phyloP scores from a whole-genome alignment of 2,113 vertebrate species.

The Erpornis zantholeuca region DNA sequence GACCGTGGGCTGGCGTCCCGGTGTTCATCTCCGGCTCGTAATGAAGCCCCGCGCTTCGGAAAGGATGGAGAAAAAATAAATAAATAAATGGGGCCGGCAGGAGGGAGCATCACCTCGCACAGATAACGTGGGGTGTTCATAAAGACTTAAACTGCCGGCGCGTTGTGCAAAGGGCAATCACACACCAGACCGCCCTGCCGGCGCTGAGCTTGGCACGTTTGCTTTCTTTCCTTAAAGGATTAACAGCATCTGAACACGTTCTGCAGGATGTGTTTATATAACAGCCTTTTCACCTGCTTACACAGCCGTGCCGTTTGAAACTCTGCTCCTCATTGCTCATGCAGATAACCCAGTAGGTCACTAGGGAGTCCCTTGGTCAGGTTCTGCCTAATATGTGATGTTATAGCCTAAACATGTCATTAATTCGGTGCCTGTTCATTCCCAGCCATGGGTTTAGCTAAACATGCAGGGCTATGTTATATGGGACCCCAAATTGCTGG shows the following conservation, averaged over 20 bases:
- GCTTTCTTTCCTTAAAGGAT: neutral
- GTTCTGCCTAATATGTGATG: fast-evolving
- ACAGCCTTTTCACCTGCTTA: neutral
- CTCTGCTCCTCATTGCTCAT: neutral
- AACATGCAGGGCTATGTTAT: neutral
- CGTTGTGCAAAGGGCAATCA: fast-evolving
- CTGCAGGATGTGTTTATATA: fast-evolving
- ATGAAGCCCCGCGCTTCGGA: fast-evolving
- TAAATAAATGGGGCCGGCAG: no score
- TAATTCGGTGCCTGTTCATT: fast-evolving
- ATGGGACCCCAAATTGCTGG: neutral
- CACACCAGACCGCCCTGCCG: neutral
- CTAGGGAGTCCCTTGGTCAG: neutral
- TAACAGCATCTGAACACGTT: neutral
- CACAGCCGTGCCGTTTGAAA: fast-evolving
- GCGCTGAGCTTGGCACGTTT: fast-evolving
- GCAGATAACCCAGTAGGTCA: neutral
- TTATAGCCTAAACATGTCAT: no score
- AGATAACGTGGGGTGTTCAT: fast-evolving
- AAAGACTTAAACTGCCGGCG: neutral
- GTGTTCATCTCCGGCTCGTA: fast-evolving
- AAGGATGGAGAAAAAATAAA: neutral
- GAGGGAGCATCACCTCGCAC: neutral
- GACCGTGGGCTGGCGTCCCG: fast-evolving
- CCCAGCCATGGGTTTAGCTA: neutral